Percentiles rank a stretch among this genome's conserved stretches.
These are phyloP conservation scores for Epicampocera succincta DNA, from an alignment of 2,888 invertebrate genomes.

Conservation along the genomic window DNA sequence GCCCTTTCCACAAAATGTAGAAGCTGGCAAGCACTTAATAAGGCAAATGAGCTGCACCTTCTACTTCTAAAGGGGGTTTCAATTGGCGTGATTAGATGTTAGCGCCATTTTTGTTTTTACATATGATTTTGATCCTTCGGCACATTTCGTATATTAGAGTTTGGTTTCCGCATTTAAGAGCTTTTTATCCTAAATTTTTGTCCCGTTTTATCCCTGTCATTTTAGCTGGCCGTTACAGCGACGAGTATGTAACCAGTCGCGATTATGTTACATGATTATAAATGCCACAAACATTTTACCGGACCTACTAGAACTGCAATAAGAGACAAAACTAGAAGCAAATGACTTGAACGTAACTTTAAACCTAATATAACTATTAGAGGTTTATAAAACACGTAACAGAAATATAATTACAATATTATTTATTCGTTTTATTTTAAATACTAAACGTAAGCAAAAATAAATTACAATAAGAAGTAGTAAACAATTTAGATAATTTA, in stretches of 20 bases:
- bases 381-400: slow-evolving; percentile 15
- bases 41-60: too few relatives aligned
- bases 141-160: too few relatives aligned
- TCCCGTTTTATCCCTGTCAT: slow-evolving; percentile 16
- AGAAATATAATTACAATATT: slow-evolving; percentile 36
- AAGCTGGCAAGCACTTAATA: too few relatives aligned
- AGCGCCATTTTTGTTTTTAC: too few relatives aligned
- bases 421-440: slow-evolving; percentile 60
- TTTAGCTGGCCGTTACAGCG: slow-evolving; percentile 78
- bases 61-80: too few relatives aligned
- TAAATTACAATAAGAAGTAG: slow-evolving; percentile 9
- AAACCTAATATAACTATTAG: slow-evolving; percentile 40
- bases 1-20: too few relatives aligned
- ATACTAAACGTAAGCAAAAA: slow-evolving; percentile 15
- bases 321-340: slow-evolving; percentile 51
- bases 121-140: too few relatives aligned
- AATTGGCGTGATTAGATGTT: too few relatives aligned
- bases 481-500: neutral
- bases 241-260: slow-evolving; percentile 79
- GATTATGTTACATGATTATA: slow-evolving; percentile 80
- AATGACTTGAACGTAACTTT: slow-evolving; percentile 16
- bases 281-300: slow-evolving; percentile 68
- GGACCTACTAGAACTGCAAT: slow-evolving; percentile 65
- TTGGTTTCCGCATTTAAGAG: too few relatives aligned
- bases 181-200: too few relatives aligned